These are phyloP conservation scores for Cyphomyrmex costatus DNA, from an alignment of 1,140 invertebrate genomes.

Conservation along the genomic window DNA sequence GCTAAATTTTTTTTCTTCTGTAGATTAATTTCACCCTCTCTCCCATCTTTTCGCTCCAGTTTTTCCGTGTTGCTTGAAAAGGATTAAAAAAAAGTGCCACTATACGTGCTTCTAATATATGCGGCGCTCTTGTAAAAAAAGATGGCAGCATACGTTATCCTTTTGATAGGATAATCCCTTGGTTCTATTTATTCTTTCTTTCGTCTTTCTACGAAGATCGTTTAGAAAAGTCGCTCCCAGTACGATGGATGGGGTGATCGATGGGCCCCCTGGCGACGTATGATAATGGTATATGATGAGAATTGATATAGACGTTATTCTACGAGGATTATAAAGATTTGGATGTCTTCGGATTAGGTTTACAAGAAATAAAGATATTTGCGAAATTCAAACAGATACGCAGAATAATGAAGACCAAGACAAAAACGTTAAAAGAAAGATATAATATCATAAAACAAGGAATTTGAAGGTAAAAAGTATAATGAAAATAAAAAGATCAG, in stretches of 20 bases:
- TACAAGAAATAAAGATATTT: constrained; percentile 6
- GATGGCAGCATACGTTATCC: constrained; percentile 60
- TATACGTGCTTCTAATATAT: constrained; percentile 66
- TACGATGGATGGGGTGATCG: constrained; percentile 65
- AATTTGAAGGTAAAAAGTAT: neutral
- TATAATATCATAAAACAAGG: neutral
- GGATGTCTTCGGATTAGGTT: constrained; percentile 1
- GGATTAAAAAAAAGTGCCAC: constrained; percentile 44
- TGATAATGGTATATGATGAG: constrained; percentile 72
- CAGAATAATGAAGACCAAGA: neutral
- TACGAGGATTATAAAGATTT: constrained; percentile 21
- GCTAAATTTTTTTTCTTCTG: constrained; percentile 28
- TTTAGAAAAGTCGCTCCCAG: constrained; percentile 45
- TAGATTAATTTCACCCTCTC: neutral
- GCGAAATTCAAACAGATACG: neutral
- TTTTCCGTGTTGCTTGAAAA: constrained; percentile 32
- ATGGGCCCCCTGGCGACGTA: constrained; percentile 64
- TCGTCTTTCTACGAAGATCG: constrained; percentile 49
- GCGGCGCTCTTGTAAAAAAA: constrained; percentile 48
- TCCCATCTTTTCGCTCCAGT: neutral
- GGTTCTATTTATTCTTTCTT: constrained; percentile 43
- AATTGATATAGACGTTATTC: constrained; percentile 31
- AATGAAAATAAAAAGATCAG: neutral
- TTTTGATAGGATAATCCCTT: constrained; percentile 43
- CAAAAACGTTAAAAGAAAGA: neutral